Conservation (phyloP, 1,140 invertebrate genomes). For the Drosophila ercepeae region DNA sequence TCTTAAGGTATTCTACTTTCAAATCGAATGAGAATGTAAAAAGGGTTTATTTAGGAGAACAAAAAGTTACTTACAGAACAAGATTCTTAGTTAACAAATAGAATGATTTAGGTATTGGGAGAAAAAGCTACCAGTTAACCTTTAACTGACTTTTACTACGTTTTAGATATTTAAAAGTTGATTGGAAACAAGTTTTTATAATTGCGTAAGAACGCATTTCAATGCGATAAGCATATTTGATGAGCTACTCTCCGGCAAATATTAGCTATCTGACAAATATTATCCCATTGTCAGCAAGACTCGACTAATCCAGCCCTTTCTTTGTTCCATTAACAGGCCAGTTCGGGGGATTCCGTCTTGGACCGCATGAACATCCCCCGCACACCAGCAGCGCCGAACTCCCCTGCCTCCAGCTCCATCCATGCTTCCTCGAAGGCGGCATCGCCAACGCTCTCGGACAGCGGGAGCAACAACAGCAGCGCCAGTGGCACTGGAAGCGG, state of each 20-base stretch:
- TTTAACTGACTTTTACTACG: neutral
- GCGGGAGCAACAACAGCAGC: conserved; percentile 62
- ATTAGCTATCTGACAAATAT: neutral
- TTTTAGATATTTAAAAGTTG: neutral
- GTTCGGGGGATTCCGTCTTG: conserved; percentile 70
- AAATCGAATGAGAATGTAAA: no score
- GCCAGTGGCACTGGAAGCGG: conserved; percentile 35
- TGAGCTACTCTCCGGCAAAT: conserved; percentile 4
- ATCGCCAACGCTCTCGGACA: conserved; percentile 79
- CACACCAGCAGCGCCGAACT: conserved; percentile 30
- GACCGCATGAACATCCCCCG: conserved; percentile 75
- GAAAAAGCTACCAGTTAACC: conserved; percentile 4
- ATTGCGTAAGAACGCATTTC: neutral
- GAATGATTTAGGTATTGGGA: neutral
- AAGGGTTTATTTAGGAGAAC: no score
- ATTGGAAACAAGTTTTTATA: neutral
- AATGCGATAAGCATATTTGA: conserved; percentile 5
- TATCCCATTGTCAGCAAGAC: conserved; percentile 13
- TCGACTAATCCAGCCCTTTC: conserved; percentile 8
- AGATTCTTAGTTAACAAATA: neutral
- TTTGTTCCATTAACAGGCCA: conserved; percentile 9
- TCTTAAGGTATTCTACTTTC: no score
- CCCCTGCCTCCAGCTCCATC: neutral
- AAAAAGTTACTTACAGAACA: no score
- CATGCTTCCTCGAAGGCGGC: conserved; percentile 45